These are phyloP conservation scores for Noctua janthina DNA, from an alignment of 2,888 invertebrate genomes.

Conservation along the genomic window DNA sequence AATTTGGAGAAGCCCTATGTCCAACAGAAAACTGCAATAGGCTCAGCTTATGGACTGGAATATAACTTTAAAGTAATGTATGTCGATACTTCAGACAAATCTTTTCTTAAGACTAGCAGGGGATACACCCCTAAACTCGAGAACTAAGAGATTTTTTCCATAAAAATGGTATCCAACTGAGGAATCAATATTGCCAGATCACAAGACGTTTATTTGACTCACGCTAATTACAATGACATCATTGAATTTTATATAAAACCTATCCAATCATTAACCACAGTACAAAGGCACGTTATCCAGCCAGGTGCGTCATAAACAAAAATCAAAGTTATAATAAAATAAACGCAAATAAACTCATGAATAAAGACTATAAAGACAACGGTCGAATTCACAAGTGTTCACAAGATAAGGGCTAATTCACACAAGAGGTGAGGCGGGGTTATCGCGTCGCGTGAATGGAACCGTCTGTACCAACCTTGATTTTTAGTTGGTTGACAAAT, in stretches of 20 bases:
- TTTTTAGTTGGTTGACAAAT: constrained; percentile 68
- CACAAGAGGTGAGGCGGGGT: constrained; percentile 71
- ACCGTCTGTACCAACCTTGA: constrained; percentile 71
- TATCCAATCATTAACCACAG: background rate
- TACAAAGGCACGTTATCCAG: background rate
- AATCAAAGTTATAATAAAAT: constrained; percentile 19
- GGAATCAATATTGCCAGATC: background rate
- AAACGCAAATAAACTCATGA: constrained; percentile 17
- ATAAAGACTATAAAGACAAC: constrained; percentile 39
- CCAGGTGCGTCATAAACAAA: constrained; percentile 22
- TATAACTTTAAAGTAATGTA: background rate
- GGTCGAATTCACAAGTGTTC: constrained; percentile 50
- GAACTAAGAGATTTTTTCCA: background rate
- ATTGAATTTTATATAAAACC: background rate
- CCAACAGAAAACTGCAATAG: background rate
- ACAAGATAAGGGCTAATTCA: constrained; percentile 74
- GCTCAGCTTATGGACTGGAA: background rate
- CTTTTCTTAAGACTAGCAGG: background rate
- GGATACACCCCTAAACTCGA: background rate
- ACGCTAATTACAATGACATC: background rate
- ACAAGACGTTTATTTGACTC: background rate
- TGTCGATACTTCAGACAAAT: background rate
- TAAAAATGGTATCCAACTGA: background rate
- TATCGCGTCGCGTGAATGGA: constrained; percentile 71
- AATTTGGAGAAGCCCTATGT: background rate